Percentiles rank a stretch among this genome's conserved stretches.
These are phyloP conservation scores for Numida meleagris DNA, from an alignment of 2,113 vertebrate genomes.

Conservation along the genomic window DNA sequence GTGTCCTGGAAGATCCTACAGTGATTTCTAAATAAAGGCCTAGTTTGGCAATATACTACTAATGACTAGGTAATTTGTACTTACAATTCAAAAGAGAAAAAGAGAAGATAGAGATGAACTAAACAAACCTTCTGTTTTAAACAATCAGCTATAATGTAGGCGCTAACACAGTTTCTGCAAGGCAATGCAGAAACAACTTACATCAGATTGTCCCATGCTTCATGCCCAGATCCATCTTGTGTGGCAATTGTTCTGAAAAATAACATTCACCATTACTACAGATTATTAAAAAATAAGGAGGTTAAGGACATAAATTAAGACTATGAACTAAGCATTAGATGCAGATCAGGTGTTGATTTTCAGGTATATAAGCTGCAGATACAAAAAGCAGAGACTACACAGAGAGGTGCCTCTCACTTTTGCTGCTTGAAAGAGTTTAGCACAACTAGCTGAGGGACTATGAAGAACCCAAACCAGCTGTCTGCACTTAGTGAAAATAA, in stretches of 20 bases:
- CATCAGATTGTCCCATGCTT: background rate
- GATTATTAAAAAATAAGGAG: background rate
- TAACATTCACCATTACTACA: background rate
- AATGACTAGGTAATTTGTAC: no score
- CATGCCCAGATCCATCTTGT: background rate
- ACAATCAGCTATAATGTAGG: background rate
- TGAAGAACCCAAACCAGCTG: background rate
- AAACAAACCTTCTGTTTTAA: background rate
- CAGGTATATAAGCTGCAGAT: background rate
- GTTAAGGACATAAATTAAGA: background rate
- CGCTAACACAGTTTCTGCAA: background rate
- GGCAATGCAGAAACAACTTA: background rate
- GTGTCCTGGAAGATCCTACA: no score
- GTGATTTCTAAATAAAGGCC: no score
- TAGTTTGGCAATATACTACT: no score
- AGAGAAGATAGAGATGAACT: background rate
- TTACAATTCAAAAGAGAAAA: no score
- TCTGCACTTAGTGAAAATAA: background rate
- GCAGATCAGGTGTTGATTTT: background rate
- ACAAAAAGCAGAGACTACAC: background rate
- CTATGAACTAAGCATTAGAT: background rate
- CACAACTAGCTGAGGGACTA: background rate
- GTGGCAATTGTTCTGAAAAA: background rate
- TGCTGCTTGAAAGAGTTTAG: accelerated
- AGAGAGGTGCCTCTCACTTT: background rate